Conservation (phyloP, 2,888 invertebrate species). For the Pandemis heparana region DNA sequence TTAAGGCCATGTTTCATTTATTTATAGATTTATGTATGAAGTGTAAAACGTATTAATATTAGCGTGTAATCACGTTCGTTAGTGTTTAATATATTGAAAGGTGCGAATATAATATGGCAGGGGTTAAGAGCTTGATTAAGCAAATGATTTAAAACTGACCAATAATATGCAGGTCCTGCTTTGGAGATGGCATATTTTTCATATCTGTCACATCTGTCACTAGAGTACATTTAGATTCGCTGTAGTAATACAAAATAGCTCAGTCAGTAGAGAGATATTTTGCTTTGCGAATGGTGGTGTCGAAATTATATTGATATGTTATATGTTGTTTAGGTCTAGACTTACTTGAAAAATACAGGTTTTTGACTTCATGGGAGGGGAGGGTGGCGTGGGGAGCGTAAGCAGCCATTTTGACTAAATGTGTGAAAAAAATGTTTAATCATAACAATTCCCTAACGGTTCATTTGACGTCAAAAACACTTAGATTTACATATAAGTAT, state of each 20-base stretch:
- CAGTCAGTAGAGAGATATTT: no score
- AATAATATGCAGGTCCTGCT: neutral
- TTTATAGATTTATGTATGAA: conserved; percentile 33
- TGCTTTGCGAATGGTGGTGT: no score
- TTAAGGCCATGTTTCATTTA: conserved; percentile 48
- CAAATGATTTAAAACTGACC: conserved; percentile 20
- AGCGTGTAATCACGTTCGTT: conserved; percentile 19
- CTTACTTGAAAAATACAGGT: no score
- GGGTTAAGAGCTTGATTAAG: conserved; percentile 24
- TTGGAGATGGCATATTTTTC: neutral
- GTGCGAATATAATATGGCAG: conserved; percentile 28
- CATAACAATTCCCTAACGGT: no score
- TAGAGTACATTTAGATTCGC: neutral
- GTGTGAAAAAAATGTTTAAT: no score
- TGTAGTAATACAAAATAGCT: neutral
- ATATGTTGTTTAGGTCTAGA: no score
- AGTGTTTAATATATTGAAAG: conserved; percentile 21
- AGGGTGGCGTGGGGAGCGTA: no score
- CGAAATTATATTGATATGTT: no score
- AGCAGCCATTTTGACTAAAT: no score
- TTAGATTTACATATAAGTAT: no score
- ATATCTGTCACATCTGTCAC: neutral
- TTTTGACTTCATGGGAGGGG: no score
- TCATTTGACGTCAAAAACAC: no score
- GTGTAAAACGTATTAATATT: conserved; percentile 43